Evolutionary conservation across 2,797 vertebrate genomes (phyloP).

Genomic region (Anguilla obscura): DNA sequence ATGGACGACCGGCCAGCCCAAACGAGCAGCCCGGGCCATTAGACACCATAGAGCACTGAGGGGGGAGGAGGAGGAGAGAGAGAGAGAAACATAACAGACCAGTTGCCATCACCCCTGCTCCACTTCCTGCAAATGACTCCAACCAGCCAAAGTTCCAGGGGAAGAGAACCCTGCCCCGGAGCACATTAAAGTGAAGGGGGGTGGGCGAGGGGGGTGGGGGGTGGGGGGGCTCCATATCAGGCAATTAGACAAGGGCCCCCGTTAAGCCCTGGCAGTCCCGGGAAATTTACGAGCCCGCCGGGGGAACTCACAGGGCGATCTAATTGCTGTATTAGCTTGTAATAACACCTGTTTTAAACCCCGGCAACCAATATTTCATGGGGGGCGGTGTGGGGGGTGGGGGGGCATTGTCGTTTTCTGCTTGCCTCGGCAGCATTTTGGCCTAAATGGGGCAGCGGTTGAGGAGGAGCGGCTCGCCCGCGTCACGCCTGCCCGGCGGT

Average conservation of each 20-base stretch:
- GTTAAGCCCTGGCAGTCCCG: slow-evolving; percentile 59
- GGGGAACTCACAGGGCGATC: slow-evolving; percentile 65
- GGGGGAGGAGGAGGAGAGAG: background rate
- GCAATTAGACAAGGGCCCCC: slow-evolving; percentile 67
- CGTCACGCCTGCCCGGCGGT: slow-evolving; percentile 42
- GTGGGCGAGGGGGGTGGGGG: slow-evolving; percentile 9
- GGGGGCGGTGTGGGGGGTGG: background rate
- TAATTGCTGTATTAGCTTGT: slow-evolving; percentile 78
- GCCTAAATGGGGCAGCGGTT: slow-evolving; percentile 55
- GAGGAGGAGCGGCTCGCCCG: slow-evolving; percentile 53
- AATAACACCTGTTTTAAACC: slow-evolving; percentile 65
- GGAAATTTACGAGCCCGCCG: slow-evolving; percentile 66
- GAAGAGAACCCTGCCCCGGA: slow-evolving; percentile 9
- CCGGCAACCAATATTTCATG: slow-evolving; percentile 56
- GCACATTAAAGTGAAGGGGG: slow-evolving; percentile 13
- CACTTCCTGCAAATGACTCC: slow-evolving; percentile 26
- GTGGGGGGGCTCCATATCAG: slow-evolving; percentile 54
- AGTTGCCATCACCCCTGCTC: slow-evolving; percentile 9
- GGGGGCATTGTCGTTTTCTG: slow-evolving; percentile 54
- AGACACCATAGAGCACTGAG: background rate
- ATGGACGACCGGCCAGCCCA: background rate
- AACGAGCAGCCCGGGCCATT: slow-evolving; percentile 10
- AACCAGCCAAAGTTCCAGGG: background rate
- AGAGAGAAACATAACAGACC: slow-evolving; percentile 3
- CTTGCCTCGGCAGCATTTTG: slow-evolving; percentile 63